Evolutionary conservation across 1,140 invertebrate species (phyloP).

Genomic region (Prorops nasuta): DNA sequence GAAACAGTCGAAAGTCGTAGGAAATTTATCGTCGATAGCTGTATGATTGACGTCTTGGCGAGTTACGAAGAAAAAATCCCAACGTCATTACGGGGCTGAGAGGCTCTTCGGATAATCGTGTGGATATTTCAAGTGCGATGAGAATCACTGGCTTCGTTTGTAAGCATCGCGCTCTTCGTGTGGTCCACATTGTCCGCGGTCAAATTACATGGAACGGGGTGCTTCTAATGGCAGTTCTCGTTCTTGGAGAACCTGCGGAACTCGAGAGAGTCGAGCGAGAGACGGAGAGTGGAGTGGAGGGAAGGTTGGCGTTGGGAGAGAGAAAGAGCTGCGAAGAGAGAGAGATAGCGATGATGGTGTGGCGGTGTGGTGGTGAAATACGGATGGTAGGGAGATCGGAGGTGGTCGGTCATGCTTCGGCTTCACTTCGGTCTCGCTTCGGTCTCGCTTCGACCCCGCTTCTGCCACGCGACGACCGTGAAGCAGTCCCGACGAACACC

Average conservation of each 20-base stretch:
- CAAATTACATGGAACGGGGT: slow-evolving; percentile 51
- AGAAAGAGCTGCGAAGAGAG: slow-evolving; percentile 3
- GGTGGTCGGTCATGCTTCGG: slow-evolving; percentile 24
- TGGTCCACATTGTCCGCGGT: slow-evolving; percentile 49
- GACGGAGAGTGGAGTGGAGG: slow-evolving; percentile 8
- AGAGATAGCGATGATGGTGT: slow-evolving; percentile 11
- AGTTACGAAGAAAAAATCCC: no score
- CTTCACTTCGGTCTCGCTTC: slow-evolving; percentile 25
- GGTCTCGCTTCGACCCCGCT: slow-evolving; percentile 32
- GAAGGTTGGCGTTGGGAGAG: not conserved
- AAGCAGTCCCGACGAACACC: slow-evolving; percentile 37
- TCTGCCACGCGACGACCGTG: slow-evolving; percentile 41
- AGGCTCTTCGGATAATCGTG: no score
- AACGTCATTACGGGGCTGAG: no score
- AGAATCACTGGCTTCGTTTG: slow-evolving; percentile 34
- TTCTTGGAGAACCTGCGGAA: slow-evolving; percentile 25
- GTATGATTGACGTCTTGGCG: no score
- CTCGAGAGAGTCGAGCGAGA: slow-evolving; percentile 4
- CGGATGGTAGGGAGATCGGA: slow-evolving; percentile 10
- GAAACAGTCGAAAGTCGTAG: no score
- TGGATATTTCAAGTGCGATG: no score
- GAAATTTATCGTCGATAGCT: no score
- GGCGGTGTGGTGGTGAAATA: slow-evolving; percentile 3
- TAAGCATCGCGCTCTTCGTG: slow-evolving; percentile 43
- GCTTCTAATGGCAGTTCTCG: slow-evolving; percentile 49